Conservation (phyloP, 2,888 invertebrate genomes). For the Polymixis flavicincta region DNA sequence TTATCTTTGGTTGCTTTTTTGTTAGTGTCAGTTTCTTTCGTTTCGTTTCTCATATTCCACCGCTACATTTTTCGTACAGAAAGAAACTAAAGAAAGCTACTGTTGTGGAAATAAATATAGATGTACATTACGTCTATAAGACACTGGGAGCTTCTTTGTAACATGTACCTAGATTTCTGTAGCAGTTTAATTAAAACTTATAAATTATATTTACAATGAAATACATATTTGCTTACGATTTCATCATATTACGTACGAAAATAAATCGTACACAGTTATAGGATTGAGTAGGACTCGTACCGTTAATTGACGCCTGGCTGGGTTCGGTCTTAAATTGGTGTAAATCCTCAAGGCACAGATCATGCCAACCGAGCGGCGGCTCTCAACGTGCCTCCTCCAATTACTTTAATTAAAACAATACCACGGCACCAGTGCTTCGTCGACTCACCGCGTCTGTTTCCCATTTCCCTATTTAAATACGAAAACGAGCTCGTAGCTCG, state of each 20-base stretch:
- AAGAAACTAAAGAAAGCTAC: conserved; percentile 69
- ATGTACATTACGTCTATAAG: conserved; percentile 17
- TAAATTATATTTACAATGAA: not conserved
- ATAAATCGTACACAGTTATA: conserved; percentile 65
- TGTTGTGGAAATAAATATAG: conserved; percentile 58
- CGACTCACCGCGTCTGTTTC: conserved; percentile 89
- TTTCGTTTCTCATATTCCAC: conserved; percentile 84
- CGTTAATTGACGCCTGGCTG: conserved; percentile 87
- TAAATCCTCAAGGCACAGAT: conserved; percentile 90
- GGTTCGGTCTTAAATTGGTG: conserved; percentile 88
- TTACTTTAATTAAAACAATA: conserved; percentile 91
- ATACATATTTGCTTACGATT: conserved; percentile 13
- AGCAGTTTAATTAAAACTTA: not conserved
- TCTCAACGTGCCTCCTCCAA: conserved; percentile 90
- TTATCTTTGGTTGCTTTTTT: conserved; percentile 87
- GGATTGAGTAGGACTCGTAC: conserved; percentile 78
- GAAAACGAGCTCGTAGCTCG: conserved; percentile 88
- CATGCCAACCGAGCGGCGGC: conserved; percentile 86
- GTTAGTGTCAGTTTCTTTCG: conserved; percentile 83
- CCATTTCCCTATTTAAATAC: conserved; percentile 91
- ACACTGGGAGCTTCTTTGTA: not conserved
- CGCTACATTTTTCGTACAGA: conserved; percentile 82
- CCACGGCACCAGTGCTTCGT: conserved; percentile 88
- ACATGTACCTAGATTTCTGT: not conserved
- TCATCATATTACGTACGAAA: conserved; percentile 42